These are phyloP conservation scores for Ciconia boyciana DNA, from an alignment of 2,113 vertebrate genomes.

Conservation along the genomic window DNA sequence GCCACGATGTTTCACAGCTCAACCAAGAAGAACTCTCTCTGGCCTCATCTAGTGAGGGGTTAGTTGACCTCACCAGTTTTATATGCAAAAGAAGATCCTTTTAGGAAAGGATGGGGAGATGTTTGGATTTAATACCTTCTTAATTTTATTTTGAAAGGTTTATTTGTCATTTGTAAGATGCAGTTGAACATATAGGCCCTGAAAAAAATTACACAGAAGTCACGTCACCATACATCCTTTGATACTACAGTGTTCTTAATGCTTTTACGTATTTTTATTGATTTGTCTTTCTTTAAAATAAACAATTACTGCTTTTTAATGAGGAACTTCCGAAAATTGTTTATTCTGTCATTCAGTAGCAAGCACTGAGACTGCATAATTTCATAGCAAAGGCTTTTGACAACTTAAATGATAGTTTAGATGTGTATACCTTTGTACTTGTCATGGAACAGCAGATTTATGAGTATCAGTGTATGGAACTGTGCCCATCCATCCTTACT, in stretches of 20 bases:
- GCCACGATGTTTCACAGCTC: background rate
- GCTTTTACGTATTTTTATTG: background rate
- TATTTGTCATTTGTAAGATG: background rate
- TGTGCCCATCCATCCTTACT: background rate
- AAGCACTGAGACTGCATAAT: background rate
- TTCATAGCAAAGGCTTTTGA: background rate
- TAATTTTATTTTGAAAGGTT: background rate
- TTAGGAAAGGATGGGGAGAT: background rate
- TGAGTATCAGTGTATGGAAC: background rate
- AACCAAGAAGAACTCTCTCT: background rate
- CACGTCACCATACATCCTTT: background rate
- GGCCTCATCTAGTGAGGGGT: background rate
- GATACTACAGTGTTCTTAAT: background rate
- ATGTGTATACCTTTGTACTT: background rate
- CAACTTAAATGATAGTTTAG: conserved; percentile 16
- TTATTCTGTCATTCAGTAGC: background rate
- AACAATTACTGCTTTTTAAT: background rate
- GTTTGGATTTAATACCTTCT: background rate
- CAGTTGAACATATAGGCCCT: background rate
- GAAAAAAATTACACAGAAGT: background rate
- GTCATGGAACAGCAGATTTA: conserved; percentile 7
- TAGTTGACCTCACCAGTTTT: background rate
- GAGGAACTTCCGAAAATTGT: background rate
- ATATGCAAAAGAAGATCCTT: background rate
- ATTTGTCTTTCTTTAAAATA: background rate